Evolutionary conservation across 2,888 invertebrate genomes (phyloP), one percentile per base, ranked within the genome.

Genomic region (Synanthedon andrenaeformis): DNA sequence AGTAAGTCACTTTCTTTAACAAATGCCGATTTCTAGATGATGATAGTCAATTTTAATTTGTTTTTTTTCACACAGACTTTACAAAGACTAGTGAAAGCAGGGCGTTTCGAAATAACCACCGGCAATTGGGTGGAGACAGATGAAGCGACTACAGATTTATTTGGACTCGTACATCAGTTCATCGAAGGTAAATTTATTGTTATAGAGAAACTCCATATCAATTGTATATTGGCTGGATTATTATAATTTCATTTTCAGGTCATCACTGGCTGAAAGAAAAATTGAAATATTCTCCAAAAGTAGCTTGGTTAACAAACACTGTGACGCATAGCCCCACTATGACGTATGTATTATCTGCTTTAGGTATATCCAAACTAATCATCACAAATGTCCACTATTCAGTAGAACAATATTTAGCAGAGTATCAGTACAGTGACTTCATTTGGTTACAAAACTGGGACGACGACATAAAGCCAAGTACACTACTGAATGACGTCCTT

Each of bases 101-200:
- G 96, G 2, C 90, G 96, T 53, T 83, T 97, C 56, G 97, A 97
- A 83, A 93, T 97, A 64, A 94, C 95, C 45, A 96, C 96, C 0
- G 97, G 97, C 3, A 95, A 95, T 8, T 97, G 96, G 96, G 96
- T 97, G 3, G 96, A 97, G 94, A 94, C 96, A 0, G 97, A 97
- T 67, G 97, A 97, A 82, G 96, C 96, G 2, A 95, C 94, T 53
- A 91, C 94, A 0, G 94, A 96, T 76, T 77, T 96, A 51, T 96
- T 93, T 75, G 94, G 95, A 49, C 93, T 97, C 89, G 81, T 97
- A 52, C 96, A 97, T 84, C 96, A 96, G 76, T 86, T 96, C 10
- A 93, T 95, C 60, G 95, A 96, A 90, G 96, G 95, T 94, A 78
- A 67, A 42, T 58, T 13, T 14, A 52, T 13, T 52, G 1, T 42